Evolutionary conservation across 2,888 invertebrate species (phyloP), one percentile per base, ranked within the genome.

Genomic region (Cyclophora punctaria): DNA sequence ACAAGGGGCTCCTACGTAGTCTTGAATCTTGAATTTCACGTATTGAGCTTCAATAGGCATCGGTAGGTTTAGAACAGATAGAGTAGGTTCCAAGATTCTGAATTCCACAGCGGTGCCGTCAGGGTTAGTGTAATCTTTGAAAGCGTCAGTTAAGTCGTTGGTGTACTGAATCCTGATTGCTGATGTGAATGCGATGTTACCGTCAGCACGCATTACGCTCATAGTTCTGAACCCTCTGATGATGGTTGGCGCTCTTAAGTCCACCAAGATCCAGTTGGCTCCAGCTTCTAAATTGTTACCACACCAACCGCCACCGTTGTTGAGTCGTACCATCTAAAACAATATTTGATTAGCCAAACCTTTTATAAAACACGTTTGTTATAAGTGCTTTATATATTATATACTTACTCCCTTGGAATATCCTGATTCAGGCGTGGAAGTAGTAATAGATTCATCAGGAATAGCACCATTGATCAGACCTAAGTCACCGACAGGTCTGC

Each of bases 71-170:
- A 97, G 81, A 37, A 97, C 95, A 0, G 97, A 97, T n/a, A 97
- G 86, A 48, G 95, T 96, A 0, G 97, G 96, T 67, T 96, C 96
- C 44, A 96, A 80, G 60, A 97, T 96, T 55, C 97, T 90, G 75
- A 98, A 98, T 75, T 97, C 97, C 0, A 97, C 96, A 5, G 96
- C 96, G 2, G 96, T 96, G 34, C 97, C 97, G 73, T 97, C 96
- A 3, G 96, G 96, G 73, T 97, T 97, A 3, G 96, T 93, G 74
- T 97, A 97, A 68, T 97, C 97, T 80, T 94, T 95, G 77, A 96
- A 97, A 0, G 93, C 89, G 71, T 98, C 97, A 0, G 96, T 96
- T 55, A 97, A 85, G 67, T 97, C 94, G 69, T 97, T 95, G 0
- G 96, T 94, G 73, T 96, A 97, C 78, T 96, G 93, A 64, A 96